phyloP scores from a whole-genome alignment of 2,888 invertebrate genomes.

The Dynastes tityus region DNA sequence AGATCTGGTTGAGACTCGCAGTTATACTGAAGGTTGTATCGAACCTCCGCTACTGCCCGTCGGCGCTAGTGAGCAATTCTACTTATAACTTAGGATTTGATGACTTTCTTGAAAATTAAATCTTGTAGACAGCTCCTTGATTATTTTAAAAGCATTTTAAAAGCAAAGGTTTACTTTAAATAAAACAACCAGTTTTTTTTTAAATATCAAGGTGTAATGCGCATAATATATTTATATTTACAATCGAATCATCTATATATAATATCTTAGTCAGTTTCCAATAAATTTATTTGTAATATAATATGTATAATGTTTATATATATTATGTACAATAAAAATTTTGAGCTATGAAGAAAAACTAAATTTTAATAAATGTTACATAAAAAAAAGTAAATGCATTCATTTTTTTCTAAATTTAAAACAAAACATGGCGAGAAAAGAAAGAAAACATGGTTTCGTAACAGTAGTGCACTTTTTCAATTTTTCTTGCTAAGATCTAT shows the following conservation, averaged over 20 bases:
- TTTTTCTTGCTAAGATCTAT: slow-evolving; percentile 32
- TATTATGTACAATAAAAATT: slow-evolving; percentile 44
- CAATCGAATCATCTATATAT: slow-evolving; percentile 47
- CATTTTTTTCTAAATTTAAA: slow-evolving; percentile 7
- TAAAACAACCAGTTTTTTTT: slow-evolving; percentile 30
- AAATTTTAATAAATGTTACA: slow-evolving; percentile 26
- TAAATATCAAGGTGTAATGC: slow-evolving; percentile 56
- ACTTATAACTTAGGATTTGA: too few relatives aligned
- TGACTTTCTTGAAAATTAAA: background rate
- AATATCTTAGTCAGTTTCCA: slow-evolving; percentile 45
- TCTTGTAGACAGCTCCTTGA: too few relatives aligned
- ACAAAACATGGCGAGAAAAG: background rate
- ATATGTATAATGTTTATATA: slow-evolving; percentile 38
- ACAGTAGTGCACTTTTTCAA: slow-evolving; percentile 21
- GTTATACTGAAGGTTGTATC: too few relatives aligned
- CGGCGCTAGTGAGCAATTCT: too few relatives aligned
- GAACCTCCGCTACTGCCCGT: too few relatives aligned
- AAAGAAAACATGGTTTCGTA: slow-evolving; percentile 15
- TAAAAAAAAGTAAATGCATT: background rate
- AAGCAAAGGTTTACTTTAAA: background rate
- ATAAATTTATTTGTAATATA: slow-evolving; percentile 48
- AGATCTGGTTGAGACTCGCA: too few relatives aligned
- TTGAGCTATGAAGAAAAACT: slow-evolving; percentile 18
- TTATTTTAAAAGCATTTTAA: too few relatives aligned
- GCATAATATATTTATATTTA: slow-evolving; percentile 51